A percentile compares a stretch with the other conserved stretches of the same genome.
Evolutionary conservation across 1,140 invertebrate species (phyloP).

Genomic region (Trichogramma pretiosum): DNA sequence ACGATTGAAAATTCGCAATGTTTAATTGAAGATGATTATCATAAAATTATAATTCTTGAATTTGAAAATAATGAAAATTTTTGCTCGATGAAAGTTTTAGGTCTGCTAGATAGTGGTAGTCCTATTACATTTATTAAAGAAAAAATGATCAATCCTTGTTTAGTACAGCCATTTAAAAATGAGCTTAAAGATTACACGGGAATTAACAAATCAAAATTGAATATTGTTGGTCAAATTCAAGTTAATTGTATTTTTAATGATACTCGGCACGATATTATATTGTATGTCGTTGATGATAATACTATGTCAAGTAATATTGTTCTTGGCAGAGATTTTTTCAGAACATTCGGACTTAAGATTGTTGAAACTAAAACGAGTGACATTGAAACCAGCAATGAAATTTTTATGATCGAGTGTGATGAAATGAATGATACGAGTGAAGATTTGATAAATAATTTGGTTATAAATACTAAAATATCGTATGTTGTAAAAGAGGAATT

Average conservation of each 20-base stretch:
- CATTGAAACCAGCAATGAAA: too few relatives aligned
- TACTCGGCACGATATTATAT: not conserved
- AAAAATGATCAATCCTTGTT: not conserved
- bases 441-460: too few relatives aligned
- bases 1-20: not conserved
- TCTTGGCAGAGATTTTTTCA: slow-evolving; percentile 9
- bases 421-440: too few relatives aligned
- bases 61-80: slow-evolving; percentile 3
- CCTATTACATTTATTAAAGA: slow-evolving; percentile 10
- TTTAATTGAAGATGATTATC: not conserved
- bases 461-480: too few relatives aligned
- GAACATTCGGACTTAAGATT: slow-evolving; percentile 4
- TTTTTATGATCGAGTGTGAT: too few relatives aligned
- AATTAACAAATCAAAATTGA: slow-evolving; percentile 9
- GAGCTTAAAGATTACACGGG: slow-evolving; percentile 1
- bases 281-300: slow-evolving; percentile 12
- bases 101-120: slow-evolving; percentile 11
- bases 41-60: slow-evolving; percentile 5
- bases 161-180: not conserved
- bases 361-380: too few relatives aligned
- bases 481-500: too few relatives aligned
- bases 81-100: not conserved
- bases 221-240: slow-evolving; percentile 1
- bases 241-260: not conserved
- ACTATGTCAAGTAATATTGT: slow-evolving; percentile 7